Evolutionary conservation across 2,797 vertebrate genomes (phyloP), one percentile per base, ranked within the genome.

Genomic region (Intellagama lesueurii): DNA sequence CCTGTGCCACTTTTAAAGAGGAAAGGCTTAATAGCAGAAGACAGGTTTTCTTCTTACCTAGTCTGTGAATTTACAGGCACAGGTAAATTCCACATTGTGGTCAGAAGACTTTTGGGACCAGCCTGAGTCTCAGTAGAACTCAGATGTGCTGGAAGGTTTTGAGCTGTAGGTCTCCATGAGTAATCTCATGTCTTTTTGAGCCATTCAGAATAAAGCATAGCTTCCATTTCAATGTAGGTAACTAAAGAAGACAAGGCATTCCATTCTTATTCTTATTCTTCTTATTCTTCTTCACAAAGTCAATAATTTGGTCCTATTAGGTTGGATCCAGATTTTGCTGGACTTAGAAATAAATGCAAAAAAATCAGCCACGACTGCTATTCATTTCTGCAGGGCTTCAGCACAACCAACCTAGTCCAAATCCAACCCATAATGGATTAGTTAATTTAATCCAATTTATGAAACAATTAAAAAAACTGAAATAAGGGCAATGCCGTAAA

Each of bases 401-500:
- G 22, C 14, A 24, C 60, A 14, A 40, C 9, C 66, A 66, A 26
- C n/a, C 5, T 11, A 32, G 19, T 68, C 60, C 35, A 68, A 60
- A 68, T 68, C 32, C 24, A 82, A 28, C 11, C 24, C 35, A 40
- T 70, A 75, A 76, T 14, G 44, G 30, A 56, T 28, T 68, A 7
- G 69, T n/a, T 52, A 66, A 64, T 64, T 83, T 83, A 72, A 32
- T 52, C 28, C 14, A 60, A 80, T 85, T 80, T 32, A 60, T 70
- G 69, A n/a, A 80, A 73, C 11, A 5, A 6, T 78, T 47, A 73
- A 70, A 83, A 83, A 30, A 84, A 35, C 26, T 52, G 47, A 40
- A 26, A 28, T 40, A 47, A 78, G 35, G 24, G 26, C 76, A 77
- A 91, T 82, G 35, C 30, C 82, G n/a, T 32, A 86, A 82, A 68